Conservation (phyloP, 2,888 invertebrate genomes). For the Mantis religiosa region DNA sequence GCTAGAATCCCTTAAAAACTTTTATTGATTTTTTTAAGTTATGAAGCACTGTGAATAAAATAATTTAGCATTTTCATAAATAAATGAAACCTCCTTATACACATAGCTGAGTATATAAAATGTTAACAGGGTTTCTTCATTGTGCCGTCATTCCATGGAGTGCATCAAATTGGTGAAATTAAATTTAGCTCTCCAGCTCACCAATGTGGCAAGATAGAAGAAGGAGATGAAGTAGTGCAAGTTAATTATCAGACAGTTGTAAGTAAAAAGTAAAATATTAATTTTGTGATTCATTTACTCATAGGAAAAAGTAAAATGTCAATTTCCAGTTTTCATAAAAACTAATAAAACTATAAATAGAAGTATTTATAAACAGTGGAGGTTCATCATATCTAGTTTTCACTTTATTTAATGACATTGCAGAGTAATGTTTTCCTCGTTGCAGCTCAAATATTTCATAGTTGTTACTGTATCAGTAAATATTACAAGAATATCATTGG, state of each 20-base stretch:
- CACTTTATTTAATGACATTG: background rate
- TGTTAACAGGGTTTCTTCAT: conserved; percentile 74
- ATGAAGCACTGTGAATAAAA: background rate
- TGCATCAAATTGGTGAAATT: conserved; percentile 79
- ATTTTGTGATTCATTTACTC: too few species aligned
- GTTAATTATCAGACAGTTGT: conserved; percentile 60
- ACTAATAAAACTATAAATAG: too few species aligned
- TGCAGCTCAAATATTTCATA: background rate
- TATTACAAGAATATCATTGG: background rate
- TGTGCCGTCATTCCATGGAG: conserved; percentile 74
- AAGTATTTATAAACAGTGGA: too few species aligned
- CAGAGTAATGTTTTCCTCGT: background rate
- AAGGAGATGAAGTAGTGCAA: conserved; percentile 95
- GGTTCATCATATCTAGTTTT: too few species aligned
- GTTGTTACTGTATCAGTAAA: background rate
- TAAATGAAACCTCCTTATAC: too few species aligned
- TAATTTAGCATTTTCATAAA: background rate
- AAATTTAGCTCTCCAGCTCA: conserved; percentile 91
- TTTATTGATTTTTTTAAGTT: background rate
- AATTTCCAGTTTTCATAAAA: too few species aligned
- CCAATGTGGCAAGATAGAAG: conserved; percentile 85
- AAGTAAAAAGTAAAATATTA: background rate
- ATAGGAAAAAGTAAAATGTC: too few species aligned
- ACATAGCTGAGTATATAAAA: background rate
- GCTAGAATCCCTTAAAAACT: too few species aligned